phyloP scores from a whole-genome alignment of 2,888 invertebrate species.

The Lucinisca nassula region DNA sequence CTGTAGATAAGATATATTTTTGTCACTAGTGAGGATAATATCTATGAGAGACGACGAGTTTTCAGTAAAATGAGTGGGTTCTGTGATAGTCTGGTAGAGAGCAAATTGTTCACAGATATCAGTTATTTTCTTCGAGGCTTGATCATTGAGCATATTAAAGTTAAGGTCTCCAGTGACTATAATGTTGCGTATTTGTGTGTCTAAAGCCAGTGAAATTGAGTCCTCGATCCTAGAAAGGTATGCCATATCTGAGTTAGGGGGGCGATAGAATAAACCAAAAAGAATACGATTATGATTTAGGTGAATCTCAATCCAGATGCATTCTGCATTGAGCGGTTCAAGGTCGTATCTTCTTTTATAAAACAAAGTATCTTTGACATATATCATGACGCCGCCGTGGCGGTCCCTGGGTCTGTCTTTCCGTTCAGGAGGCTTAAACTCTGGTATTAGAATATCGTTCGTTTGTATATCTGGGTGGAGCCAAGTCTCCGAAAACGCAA shows the following conservation, averaged over 20 bases:
- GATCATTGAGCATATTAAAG: neutral
- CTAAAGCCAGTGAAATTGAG: conserved; percentile 9
- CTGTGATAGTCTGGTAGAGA: neutral
- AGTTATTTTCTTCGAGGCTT: neutral
- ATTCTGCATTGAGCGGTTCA: neutral
- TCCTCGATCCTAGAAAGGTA: neutral
- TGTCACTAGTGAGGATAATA: neutral
- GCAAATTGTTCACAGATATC: neutral
- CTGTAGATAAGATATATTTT: neutral
- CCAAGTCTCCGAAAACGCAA: conserved; percentile 38
- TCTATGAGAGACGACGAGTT: conserved; percentile 1
- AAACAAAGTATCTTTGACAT: conserved; percentile 14
- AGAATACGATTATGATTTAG: neutral
- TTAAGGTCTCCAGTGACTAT: conserved; percentile 1
- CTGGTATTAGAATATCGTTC: neutral
- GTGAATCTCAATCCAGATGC: conserved; percentile 25
- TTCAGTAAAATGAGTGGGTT: conserved; percentile 7
- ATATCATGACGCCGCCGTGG: conserved; percentile 29
- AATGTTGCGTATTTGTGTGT: neutral
- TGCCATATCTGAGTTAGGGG: neutral
- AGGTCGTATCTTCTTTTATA: conserved; percentile 15
- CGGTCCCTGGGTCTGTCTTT: conserved; percentile 4
- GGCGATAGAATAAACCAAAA: conserved; percentile 18
- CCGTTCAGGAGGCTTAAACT: neutral
- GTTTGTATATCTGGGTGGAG: neutral